Conservation (phyloP, 2,888 invertebrate genomes). For the Cerastis leucographa region DNA sequence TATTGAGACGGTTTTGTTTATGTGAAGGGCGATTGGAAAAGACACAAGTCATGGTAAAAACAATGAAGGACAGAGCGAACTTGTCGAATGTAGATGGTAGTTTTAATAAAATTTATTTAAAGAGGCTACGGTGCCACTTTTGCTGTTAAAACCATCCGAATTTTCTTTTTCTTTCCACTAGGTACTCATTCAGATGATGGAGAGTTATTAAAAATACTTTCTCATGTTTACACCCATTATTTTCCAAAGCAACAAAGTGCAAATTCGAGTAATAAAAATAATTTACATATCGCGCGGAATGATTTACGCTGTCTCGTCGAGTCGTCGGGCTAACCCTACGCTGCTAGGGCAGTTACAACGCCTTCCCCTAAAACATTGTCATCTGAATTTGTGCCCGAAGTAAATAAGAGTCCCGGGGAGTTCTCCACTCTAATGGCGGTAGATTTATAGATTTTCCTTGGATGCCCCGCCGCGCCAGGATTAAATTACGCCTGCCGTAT, state of each 20-base stretch:
- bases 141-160: conserved; percentile 1
- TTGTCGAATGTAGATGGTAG: not conserved
- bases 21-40: not conserved
- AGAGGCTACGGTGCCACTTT: not conserved
- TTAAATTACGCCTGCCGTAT: conserved; percentile 90
- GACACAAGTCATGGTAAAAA: not conserved
- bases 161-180: conserved; percentile 9
- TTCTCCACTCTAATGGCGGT: conserved; percentile 88
- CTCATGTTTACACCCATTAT: conserved; percentile 53
- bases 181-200: conserved; percentile 39
- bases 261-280: conserved; percentile 66
- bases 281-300: conserved; percentile 63
- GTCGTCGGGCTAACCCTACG: conserved; percentile 80
- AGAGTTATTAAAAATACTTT: conserved; percentile 57
- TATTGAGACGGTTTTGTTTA: conserved; percentile 13
- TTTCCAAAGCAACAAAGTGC: conserved; percentile 56
- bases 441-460: conserved; percentile 91
- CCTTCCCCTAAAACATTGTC: conserved; percentile 91
- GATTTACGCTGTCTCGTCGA: conserved; percentile 70
- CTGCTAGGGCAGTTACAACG: conserved; percentile 86
- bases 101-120: not conserved
- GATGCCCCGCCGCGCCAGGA: conserved; percentile 88
- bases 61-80: not conserved
- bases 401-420: conserved; percentile 91
- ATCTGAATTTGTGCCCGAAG: conserved; percentile 91